phyloP scores from a whole-genome alignment of 2,888 invertebrate species.

The Callinectes sapidus region DNA sequence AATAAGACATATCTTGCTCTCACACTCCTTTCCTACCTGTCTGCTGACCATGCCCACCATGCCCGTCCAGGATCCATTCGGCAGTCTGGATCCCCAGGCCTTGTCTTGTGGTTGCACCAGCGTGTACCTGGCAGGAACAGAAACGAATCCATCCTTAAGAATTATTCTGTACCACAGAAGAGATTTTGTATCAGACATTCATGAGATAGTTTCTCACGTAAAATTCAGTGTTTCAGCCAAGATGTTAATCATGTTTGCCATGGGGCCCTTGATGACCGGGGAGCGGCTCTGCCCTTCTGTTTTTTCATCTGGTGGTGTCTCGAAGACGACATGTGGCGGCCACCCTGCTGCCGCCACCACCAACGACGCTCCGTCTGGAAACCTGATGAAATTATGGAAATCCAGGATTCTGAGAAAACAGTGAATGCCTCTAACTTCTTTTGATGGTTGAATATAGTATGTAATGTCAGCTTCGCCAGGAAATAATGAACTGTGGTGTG shows the following conservation, averaged over 20 bases:
- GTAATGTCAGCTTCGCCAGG: neutral
- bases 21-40: neutral
- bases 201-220: neutral
- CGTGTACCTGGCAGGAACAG: constrained; percentile 22
- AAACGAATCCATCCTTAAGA: neutral
- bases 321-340: constrained; percentile 35
- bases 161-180: neutral
- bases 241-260: constrained; percentile 30
- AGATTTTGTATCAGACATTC: neutral
- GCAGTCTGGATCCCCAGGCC: constrained; percentile 26
- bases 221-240: constrained; percentile 30
- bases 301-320: neutral
- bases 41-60: constrained; percentile 44
- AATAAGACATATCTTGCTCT: neutral
- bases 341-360: constrained; percentile 29
- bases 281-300: neutral
- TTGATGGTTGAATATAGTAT: neutral
- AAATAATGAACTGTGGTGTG: neutral
- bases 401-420: neutral
- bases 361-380: constrained; percentile 21
- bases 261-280: constrained; percentile 20
- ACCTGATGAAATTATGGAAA: constrained; percentile 1
- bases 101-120: constrained; percentile 25
- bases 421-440: neutral
- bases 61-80: constrained; percentile 47